These are phyloP conservation scores for Malurus splendens DNA, from an alignment of 2,797 vertebrate genomes.

Conservation along the genomic window DNA sequence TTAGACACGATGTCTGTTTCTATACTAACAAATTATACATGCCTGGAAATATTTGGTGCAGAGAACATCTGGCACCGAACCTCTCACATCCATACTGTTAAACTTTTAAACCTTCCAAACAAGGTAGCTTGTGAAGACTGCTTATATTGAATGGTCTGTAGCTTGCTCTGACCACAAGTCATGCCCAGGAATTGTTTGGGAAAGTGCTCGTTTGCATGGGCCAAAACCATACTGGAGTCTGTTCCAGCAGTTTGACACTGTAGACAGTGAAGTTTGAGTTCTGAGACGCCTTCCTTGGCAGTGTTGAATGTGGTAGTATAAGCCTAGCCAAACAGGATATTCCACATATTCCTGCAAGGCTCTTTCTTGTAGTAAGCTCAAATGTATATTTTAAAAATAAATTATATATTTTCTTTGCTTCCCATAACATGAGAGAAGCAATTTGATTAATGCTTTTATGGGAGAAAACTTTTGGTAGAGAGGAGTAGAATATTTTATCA, in stretches of 20 bases:
- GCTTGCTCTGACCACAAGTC: slow-evolving; percentile 10
- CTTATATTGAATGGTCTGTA: not conserved
- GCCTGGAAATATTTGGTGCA: not conserved
- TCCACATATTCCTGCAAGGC: slow-evolving; percentile 14
- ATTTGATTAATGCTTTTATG: not conserved
- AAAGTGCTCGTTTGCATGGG: not conserved
- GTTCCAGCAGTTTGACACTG: slow-evolving; percentile 23
- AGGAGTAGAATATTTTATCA: not conserved
- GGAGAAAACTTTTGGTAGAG: not conserved
- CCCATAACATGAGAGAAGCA: not conserved
- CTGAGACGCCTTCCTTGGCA: slow-evolving; percentile 1
- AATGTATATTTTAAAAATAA: slow-evolving; percentile 27
- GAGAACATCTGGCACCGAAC: not conserved
- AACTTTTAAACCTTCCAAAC: slow-evolving; percentile 34
- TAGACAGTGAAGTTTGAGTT: slow-evolving; percentile 6
- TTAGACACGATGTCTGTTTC: not conserved
- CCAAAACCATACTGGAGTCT: slow-evolving; percentile 20
- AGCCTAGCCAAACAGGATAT: slow-evolving; percentile 37
- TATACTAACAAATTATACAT: not conserved
- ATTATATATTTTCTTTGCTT: slow-evolving; percentile 16
- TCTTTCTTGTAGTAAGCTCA: not conserved
- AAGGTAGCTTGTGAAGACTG: slow-evolving; percentile 6
- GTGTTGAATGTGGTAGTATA: slow-evolving; percentile 2
- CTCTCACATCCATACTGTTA: not conserved
- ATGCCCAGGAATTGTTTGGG: slow-evolving; percentile 37